A percentile compares a stretch with the other conserved stretches of the same genome.
phyloP scores from a whole-genome alignment of 2,888 invertebrate species.

The Dryomyza anilis region DNA sequence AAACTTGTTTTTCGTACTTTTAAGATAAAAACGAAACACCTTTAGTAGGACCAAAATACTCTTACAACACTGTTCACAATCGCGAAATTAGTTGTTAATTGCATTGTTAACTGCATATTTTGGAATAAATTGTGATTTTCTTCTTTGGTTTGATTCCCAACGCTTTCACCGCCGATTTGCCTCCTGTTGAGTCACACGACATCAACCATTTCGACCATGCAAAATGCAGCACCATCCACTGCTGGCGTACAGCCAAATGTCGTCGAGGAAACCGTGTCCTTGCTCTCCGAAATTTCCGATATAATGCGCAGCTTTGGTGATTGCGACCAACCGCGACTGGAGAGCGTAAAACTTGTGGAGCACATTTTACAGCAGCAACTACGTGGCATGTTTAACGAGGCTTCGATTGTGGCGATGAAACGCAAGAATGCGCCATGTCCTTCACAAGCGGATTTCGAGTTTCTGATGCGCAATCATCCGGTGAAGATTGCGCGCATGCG shows the following conservation, averaged over 20 bases:
- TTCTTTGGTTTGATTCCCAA: too few species aligned
- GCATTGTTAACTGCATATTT: too few species aligned
- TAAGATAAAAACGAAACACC: too few species aligned
- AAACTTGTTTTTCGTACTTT: too few species aligned
- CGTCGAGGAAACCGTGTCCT: conserved; percentile 42
- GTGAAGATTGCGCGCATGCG: conserved; percentile 76
- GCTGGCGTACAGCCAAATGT: neutral
- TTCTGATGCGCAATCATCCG: conserved; percentile 81
- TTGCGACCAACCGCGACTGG: conserved; percentile 77
- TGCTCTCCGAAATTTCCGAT: conserved; percentile 71
- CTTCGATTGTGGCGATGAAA: conserved; percentile 70
- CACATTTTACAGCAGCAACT: conserved; percentile 83
- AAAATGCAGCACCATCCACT: too few species aligned
- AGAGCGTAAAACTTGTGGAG: conserved; percentile 84
- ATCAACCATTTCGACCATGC: too few species aligned
- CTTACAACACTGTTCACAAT: too few species aligned
- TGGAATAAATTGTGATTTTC: too few species aligned
- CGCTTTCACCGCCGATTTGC: too few species aligned
- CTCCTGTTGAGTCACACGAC: too few species aligned
- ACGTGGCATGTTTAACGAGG: conserved; percentile 76
- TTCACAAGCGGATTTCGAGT: conserved; percentile 73
- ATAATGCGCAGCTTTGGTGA: conserved; percentile 97
- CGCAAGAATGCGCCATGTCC: conserved; percentile 68
- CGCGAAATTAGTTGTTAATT: too few species aligned
- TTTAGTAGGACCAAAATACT: too few species aligned